Evolutionary conservation across 2,113 vertebrate genomes (phyloP).

Genomic region (Rhabdornis inornatus): DNA sequence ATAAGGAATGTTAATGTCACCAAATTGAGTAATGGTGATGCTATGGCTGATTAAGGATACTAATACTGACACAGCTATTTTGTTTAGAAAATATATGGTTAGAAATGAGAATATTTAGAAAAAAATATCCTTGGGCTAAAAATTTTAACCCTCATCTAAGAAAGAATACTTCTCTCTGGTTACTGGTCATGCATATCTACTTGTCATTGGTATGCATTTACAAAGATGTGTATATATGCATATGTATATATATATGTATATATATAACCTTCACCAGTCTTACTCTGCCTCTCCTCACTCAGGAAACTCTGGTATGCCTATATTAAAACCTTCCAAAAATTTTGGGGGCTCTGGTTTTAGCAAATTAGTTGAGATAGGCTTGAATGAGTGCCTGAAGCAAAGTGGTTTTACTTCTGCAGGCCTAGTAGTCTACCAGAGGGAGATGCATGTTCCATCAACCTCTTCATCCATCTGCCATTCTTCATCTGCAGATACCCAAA

Average conservation of each 20-base stretch:
- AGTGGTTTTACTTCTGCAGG: neutral
- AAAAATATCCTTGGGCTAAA: neutral
- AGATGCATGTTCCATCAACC: fast-evolving
- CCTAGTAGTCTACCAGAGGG: neutral
- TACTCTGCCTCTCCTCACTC: neutral
- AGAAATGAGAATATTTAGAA: neutral
- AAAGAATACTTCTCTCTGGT: neutral
- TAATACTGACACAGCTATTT: neutral
- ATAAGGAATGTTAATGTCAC: neutral
- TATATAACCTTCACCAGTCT: neutral
- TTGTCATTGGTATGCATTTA: neutral
- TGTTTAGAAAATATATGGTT: neutral
- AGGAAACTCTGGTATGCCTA: neutral
- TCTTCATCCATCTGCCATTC: neutral
- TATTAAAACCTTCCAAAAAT: neutral
- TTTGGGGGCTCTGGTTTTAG: neutral
- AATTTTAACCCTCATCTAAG: neutral
- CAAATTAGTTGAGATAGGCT: neutral
- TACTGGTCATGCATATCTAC: neutral
- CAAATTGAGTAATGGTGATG: neutral
- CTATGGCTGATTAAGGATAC: neutral
- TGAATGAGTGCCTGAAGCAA: neutral
- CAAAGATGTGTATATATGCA: neutral
- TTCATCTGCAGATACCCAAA: neutral
- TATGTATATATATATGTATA: no score